Conservation (phyloP, 2,113 vertebrate species). For the Tyto alba region DNA sequence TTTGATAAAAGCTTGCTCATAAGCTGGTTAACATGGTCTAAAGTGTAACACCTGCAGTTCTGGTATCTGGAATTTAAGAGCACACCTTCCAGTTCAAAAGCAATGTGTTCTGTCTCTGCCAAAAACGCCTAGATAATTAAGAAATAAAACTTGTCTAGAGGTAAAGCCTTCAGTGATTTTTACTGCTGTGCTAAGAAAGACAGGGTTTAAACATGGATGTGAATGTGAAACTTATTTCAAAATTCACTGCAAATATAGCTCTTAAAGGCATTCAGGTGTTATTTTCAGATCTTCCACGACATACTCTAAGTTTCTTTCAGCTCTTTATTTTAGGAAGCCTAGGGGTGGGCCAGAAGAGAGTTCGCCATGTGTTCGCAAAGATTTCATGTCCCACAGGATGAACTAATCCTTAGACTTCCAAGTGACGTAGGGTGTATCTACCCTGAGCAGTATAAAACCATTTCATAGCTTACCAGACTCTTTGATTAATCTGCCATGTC, state of each 20-base stretch:
- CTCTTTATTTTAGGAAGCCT: not conserved
- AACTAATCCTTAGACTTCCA: not conserved
- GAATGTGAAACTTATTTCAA: not conserved
- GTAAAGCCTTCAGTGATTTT: not conserved
- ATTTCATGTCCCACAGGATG: not conserved
- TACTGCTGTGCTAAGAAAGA: not conserved
- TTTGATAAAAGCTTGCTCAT: not conserved
- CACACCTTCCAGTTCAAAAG: not conserved
- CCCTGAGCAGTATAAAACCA: not conserved
- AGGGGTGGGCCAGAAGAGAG: not conserved
- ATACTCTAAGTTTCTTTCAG: not conserved
- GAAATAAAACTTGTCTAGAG: not conserved
- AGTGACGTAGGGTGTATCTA: not conserved
- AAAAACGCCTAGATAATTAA: not conserved
- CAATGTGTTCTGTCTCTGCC: not conserved
- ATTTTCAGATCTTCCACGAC: not conserved
- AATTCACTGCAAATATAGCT: not conserved
- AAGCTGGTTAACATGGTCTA: not conserved
- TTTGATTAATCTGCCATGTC: not conserved
- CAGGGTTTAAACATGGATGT: not conserved
- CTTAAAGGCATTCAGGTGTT: not conserved
- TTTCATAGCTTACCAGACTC: not conserved
- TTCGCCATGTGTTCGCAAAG: not conserved
- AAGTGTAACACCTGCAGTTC: not conserved
- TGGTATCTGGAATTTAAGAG: not conserved